Percentiles rank a stretch among this genome's conserved stretches.
Conservation (phyloP, 2,888 invertebrate species). For the Pyrrhopygopsis socrates region DNA sequence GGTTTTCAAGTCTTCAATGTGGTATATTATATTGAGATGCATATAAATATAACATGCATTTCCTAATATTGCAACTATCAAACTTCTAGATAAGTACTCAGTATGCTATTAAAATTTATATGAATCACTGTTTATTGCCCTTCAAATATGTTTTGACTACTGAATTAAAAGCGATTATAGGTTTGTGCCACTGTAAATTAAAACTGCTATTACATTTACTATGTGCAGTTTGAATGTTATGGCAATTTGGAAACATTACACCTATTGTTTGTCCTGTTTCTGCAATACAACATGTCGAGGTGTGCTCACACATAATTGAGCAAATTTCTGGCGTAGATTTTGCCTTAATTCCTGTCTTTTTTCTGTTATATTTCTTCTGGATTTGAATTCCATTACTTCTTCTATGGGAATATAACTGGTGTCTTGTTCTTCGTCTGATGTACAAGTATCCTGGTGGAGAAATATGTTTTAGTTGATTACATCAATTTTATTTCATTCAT, state of each 20-base stretch:
- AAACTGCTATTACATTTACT: constrained; percentile 54
- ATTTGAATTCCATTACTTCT: constrained; percentile 98
- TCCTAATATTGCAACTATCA: constrained; percentile 39
- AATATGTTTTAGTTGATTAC: constrained; percentile 14
- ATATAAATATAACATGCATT: constrained; percentile 2
- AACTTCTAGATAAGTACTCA: constrained; percentile 36
- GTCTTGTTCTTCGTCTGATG: constrained; percentile 98
- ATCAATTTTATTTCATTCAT: not conserved
- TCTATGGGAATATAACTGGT: constrained; percentile 98
- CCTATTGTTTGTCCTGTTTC: constrained; percentile 88
- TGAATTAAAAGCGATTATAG: constrained; percentile 59
- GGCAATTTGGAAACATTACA: constrained; percentile 84
- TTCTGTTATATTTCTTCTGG: constrained; percentile 97
- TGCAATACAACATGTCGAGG: constrained; percentile 88
- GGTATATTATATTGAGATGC: constrained; percentile 18
- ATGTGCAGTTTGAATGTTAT: constrained; percentile 87
- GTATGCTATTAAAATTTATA: constrained; percentile 38
- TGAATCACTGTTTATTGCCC: constrained; percentile 42
- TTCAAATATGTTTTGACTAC: constrained; percentile 50
- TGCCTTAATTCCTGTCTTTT: constrained; percentile 98
- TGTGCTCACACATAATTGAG: constrained; percentile 97
- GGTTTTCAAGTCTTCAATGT: constrained; percentile 21
- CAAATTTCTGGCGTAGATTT: constrained; percentile 98
- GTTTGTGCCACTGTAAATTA: constrained; percentile 62
- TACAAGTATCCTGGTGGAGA: constrained; percentile 97